Evolutionary conservation across 2,113 vertebrate genomes (phyloP), one percentile per base, ranked within the genome.

Genomic region (Opisthocomus hoazin): DNA sequence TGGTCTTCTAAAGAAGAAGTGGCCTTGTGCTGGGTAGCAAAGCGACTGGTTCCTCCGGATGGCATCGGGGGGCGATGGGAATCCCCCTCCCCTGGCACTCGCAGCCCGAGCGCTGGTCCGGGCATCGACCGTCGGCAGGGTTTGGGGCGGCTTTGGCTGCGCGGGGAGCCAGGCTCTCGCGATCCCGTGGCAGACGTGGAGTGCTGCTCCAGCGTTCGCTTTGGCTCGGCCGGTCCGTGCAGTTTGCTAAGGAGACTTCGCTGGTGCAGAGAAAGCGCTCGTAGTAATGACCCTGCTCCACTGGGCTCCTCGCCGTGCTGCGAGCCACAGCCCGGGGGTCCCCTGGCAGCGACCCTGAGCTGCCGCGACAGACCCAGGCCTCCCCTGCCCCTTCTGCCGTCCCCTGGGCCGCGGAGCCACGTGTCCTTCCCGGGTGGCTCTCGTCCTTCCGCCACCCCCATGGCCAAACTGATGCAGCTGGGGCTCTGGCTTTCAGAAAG

Each of bases 391-490:
- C 37, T n/a, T 43, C 24, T n/a, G 1, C 24, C 1, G 5, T 9
- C 9, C 71, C 65, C 78, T 60, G 46, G 78, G 9, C 16, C 48
- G 29, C 0, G 0, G 36, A 26, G 53, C n/a, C 30, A 24, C n/a
- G 8, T 4, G 4, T 23, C 11, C 45, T 41, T 18, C 54, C 27
- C 5, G 0, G 23, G 56, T 4, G 1, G 27, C 46, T 30, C 53
- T 54, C 2, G 0, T 26, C 16, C 50, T 13, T 27, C 71, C 7
- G 1, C 41, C n/a, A 5, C 32, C 57, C 7, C 34, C 24, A 0
- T 15, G 66, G 46, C 78, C 53, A 26, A 6, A 32, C 34, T 8
- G 23, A 2, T 48, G 48, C 57, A 10, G 0, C 11, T 22, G 12
- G 37, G 45, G 22, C 64, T 39, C 70, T 48, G 46, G 3, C 41